These are phyloP conservation scores for Loriculus beryllinus DNA, from an alignment of 2,797 vertebrate genomes.

Conservation along the genomic window DNA sequence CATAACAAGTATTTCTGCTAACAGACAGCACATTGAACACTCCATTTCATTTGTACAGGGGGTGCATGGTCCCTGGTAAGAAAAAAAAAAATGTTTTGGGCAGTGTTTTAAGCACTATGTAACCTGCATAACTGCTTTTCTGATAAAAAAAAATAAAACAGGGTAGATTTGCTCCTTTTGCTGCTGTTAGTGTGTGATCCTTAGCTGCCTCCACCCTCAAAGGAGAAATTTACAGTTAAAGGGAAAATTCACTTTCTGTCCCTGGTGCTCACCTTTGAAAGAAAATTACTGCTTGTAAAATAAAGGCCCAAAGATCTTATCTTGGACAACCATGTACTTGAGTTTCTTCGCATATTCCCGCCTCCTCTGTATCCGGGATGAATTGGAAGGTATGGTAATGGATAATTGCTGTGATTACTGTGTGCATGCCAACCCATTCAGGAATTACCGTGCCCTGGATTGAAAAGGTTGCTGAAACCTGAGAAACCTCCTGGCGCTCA, in stretches of 20 bases:
- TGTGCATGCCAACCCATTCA: neutral
- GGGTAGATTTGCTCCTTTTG: neutral
- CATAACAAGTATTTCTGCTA: neutral
- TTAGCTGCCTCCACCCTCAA: neutral
- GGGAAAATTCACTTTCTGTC: conserved; percentile 1
- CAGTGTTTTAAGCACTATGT: neutral
- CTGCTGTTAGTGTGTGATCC: neutral
- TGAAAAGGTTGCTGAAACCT: neutral
- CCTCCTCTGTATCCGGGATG: neutral
- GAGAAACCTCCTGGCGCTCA: accelerated
- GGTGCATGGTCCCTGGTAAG: neutral
- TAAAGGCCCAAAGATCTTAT: neutral
- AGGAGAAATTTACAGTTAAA: neutral
- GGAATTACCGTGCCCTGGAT: neutral
- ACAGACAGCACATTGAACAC: neutral
- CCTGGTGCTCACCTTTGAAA: neutral
- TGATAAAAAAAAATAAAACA: neutral
- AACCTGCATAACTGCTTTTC: neutral
- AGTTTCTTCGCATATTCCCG: neutral
- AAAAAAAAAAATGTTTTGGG: neutral
- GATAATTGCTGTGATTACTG: neutral
- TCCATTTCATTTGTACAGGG: neutral
- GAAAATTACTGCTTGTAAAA: neutral
- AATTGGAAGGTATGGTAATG: neutral
- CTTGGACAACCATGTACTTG: neutral